Evolutionary conservation across 2,888 invertebrate genomes (phyloP).

Genomic region (Rotaria macrura): DNA sequence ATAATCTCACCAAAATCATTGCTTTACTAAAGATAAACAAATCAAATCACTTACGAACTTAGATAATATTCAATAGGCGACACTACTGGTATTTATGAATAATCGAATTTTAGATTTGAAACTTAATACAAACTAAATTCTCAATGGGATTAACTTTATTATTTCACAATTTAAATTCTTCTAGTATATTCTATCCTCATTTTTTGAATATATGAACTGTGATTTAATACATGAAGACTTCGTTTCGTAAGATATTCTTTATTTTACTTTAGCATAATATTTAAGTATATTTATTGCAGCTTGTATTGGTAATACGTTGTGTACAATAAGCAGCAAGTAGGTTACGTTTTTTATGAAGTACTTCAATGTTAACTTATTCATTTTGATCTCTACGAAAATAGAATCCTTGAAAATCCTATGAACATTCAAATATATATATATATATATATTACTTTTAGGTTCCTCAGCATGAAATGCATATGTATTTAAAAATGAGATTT

Average conservation of each 20-base stretch:
- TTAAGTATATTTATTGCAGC: conserved; percentile 88
- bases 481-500: conserved; percentile 16
- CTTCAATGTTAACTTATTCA: conserved; percentile 62
- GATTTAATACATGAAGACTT: no score
- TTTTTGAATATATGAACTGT: no score
- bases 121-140: no score
- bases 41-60: no score
- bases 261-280: conserved; percentile 71
- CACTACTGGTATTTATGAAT: no score
- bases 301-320: conserved; percentile 83
- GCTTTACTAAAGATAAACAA: conserved; percentile 93
- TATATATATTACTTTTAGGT: background rate
- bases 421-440: no score
- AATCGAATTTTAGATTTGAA: no score
- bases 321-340: conserved; percentile 87
- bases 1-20: conserved; percentile 97
- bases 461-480: conserved; percentile 14
- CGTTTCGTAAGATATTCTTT: conserved; percentile 59
- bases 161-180: no score
- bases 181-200: no score
- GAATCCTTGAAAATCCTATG: background rate
- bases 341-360: conserved; percentile 84
- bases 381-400: background rate
- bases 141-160: no score
- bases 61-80: no score